A percentile compares a stretch with the other conserved stretches of the same genome.
Evolutionary conservation across 2,797 vertebrate species (phyloP).

Genomic region (Phylloscopus collybita): DNA sequence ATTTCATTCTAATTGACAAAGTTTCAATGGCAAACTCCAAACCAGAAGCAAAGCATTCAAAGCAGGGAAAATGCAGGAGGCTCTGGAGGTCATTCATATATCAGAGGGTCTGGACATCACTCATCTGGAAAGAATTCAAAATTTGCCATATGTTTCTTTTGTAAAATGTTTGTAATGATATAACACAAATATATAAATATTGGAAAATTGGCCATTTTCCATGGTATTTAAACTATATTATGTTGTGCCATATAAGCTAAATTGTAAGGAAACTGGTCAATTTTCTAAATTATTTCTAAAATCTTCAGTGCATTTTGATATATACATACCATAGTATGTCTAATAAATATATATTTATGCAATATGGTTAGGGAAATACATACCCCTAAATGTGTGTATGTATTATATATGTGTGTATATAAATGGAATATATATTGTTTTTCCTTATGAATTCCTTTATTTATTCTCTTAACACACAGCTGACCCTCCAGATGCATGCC

Average conservation of each 20-base stretch:
- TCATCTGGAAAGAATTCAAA: slow-evolving; percentile 44
- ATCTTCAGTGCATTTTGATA: not conserved
- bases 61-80: not conserved
- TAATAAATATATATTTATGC: not conserved
- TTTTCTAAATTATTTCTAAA: slow-evolving; percentile 33
- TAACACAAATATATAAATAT: slow-evolving; percentile 34
- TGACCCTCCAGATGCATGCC: not conserved
- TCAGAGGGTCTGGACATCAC: not conserved
- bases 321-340: not conserved
- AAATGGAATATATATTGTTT: not conserved
- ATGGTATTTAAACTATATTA: slow-evolving; percentile 8
- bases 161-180: slow-evolving; percentile 42
- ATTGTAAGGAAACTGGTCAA: slow-evolving; percentile 5
- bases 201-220: slow-evolving; percentile 42
- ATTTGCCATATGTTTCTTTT: slow-evolving; percentile 28
- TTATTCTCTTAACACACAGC: not conserved
- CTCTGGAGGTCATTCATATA: not conserved
- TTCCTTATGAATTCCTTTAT: not conserved
- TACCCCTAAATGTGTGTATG: not conserved
- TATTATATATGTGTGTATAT: not conserved
- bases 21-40: not conserved
- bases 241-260: not conserved
- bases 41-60: slow-evolving; percentile 18
- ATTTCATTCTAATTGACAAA: slow-evolving; percentile 9
- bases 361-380: not conserved